phyloP scores from a whole-genome alignment of 2,888 invertebrate species.

The Leucoma salicis region DNA sequence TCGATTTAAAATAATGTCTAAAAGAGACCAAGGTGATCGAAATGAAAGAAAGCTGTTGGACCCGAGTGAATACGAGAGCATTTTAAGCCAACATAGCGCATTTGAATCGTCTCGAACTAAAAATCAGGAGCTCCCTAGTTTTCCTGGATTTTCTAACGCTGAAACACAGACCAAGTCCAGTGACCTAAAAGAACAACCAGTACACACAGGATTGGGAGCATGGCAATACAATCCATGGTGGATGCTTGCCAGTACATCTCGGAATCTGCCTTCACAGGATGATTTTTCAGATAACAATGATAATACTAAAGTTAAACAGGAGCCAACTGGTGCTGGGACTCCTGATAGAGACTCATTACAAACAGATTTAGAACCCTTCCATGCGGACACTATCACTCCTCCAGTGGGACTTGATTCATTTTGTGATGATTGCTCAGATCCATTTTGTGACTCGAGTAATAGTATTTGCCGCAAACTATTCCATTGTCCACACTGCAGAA shows the following conservation, averaged over 20 bases:
- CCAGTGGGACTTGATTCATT: conserved; percentile 72
- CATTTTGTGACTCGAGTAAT: conserved; percentile 76
- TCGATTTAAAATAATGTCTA: conserved; percentile 64
- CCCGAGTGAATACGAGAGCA: conserved; percentile 73
- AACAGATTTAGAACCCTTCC: conserved; percentile 61
- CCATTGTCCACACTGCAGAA: conserved; percentile 80
- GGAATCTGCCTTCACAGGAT: conserved; percentile 70
- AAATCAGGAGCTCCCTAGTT: conserved; percentile 74
- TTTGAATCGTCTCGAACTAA: conserved; percentile 71
- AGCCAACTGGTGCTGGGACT: conserved; percentile 66
- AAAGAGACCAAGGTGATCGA: conserved; percentile 73
- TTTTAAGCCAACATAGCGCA: conserved; percentile 76
- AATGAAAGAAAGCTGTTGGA: conserved; percentile 75
- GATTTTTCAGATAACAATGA: conserved; percentile 72
- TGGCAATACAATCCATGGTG: conserved; percentile 82
- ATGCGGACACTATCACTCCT: conserved; percentile 61
- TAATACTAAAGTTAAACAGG: conserved; percentile 73
- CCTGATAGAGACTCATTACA: conserved; percentile 71
- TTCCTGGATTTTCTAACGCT: conserved; percentile 77
- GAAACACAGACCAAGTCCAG: conserved; percentile 78
- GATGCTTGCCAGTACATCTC: conserved; percentile 78
- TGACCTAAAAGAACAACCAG: conserved; percentile 66
- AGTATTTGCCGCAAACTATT: conserved; percentile 74
- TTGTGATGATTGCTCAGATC: conserved; percentile 80
- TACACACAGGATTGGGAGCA: conserved; percentile 66